Evolutionary conservation across 1,140 invertebrate genomes (phyloP).

Genomic region (Stenopsyche tienmushanensis): DNA sequence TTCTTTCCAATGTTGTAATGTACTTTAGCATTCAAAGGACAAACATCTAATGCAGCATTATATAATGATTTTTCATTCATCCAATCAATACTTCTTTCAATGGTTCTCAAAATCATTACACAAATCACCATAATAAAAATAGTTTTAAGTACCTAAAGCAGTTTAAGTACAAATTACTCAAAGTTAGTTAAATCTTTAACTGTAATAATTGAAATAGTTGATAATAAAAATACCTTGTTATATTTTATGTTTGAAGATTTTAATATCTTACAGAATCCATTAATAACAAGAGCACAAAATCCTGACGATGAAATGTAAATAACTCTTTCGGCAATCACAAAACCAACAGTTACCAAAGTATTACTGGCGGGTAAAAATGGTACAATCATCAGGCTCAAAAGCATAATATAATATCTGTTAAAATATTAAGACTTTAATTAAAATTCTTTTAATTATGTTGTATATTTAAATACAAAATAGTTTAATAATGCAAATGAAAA

Average conservation of each 20-base stretch:
- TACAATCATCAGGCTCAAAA: constrained; percentile 70
- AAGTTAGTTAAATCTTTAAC: not conserved
- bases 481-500: too few species aligned
- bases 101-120: constrained; percentile 63
- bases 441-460: too few species aligned
- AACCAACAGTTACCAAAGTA: constrained; percentile 87
- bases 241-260: constrained; percentile 43
- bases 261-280: constrained; percentile 60
- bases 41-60: constrained; percentile 70
- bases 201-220: too few species aligned
- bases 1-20: constrained; percentile 95
- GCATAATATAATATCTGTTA: constrained; percentile 63
- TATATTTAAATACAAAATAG: too few species aligned
- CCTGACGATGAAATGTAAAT: constrained; percentile 86
- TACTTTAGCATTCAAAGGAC: constrained; percentile 90
- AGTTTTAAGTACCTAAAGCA: constrained; percentile 28
- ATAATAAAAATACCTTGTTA: constrained; percentile 22
- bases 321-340: constrained; percentile 86
- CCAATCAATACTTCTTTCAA: constrained; percentile 78
- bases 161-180: not conserved
- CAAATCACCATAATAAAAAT: constrained; percentile 53
- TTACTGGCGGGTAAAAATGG: constrained; percentile 93
- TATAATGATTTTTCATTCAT: constrained; percentile 72
- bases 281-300: constrained; percentile 72
- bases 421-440: constrained; percentile 39